Percentiles rank a stretch among this genome's conserved stretches.
Evolutionary conservation across 2,888 invertebrate species (phyloP).

Genomic region (Hypena proboscidalis): DNA sequence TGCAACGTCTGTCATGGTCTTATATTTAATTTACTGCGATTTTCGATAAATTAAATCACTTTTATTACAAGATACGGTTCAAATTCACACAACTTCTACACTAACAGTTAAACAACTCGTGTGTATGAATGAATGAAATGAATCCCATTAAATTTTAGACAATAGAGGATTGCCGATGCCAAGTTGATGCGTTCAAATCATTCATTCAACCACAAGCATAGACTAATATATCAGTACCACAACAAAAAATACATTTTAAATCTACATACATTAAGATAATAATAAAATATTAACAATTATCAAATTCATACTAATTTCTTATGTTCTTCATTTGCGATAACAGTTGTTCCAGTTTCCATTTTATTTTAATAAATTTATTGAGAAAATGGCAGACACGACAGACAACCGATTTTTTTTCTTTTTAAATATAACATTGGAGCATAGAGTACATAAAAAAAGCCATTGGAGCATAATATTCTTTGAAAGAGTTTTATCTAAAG

Average conservation of each 20-base stretch:
- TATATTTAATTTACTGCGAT: constrained; percentile 37
- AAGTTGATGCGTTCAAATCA: constrained; percentile 40
- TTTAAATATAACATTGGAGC: constrained; percentile 20
- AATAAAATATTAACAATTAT: no score
- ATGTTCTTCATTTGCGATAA: constrained; percentile 29
- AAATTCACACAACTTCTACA: constrained; percentile 43
- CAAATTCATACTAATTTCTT: constrained; percentile 38
- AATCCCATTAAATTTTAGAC: no score
- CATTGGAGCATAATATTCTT: no score
- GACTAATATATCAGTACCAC: constrained; percentile 26
- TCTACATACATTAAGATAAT: no score
- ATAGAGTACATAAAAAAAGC: no score
- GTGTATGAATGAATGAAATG: constrained; percentile 56
- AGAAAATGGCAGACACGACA: constrained; percentile 24
- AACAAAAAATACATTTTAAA: no score
- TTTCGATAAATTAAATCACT: constrained; percentile 39
- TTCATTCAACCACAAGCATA: constrained; percentile 34
- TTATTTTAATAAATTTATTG: constrained; percentile 21
- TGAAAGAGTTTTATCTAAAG: no score
- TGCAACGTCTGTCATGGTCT: constrained; percentile 77
- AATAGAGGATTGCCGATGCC: no score
- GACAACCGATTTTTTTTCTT: constrained; percentile 38
- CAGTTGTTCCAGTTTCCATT: constrained; percentile 37
- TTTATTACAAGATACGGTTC: constrained; percentile 38
- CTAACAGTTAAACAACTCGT: constrained; percentile 59